phyloP scores from a whole-genome alignment of 2,888 invertebrate species.

The Nipponacmea schrenckii region DNA sequence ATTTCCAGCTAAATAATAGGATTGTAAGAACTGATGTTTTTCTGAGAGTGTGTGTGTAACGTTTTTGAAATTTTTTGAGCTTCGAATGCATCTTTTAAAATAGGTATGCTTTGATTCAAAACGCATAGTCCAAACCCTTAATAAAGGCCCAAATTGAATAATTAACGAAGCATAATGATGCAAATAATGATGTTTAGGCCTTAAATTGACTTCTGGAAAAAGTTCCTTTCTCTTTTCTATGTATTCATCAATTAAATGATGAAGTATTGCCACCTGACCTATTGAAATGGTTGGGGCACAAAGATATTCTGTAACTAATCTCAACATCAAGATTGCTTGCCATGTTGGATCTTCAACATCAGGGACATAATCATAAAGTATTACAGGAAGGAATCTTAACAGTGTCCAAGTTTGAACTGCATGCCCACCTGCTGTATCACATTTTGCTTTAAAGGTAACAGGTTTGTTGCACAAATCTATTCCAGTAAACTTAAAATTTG shows the following conservation, averaged over 20 bases:
- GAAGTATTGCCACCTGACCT: slow-evolving; percentile 2
- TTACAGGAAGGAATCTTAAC: slow-evolving; percentile 13
- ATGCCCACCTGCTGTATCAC: slow-evolving; percentile 18
- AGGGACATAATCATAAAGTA: not conserved
- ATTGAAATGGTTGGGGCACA: slow-evolving; percentile 16
- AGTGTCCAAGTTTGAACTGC: slow-evolving; percentile 24
- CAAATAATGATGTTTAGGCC: not conserved
- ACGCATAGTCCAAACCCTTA: not conserved
- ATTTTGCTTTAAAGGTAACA: not conserved
- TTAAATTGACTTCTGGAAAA: not conserved
- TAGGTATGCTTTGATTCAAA: not conserved
- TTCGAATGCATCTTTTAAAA: not conserved
- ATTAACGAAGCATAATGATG: not conserved
- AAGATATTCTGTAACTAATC: slow-evolving; percentile 13
- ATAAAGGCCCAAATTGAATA: not conserved
- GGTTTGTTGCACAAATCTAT: slow-evolving; percentile 10
- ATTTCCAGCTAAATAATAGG: not conserved
- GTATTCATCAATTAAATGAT: slow-evolving; percentile 9
- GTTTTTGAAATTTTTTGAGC: not conserved
- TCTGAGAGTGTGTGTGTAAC: not conserved
- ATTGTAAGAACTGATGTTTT: not conserved
- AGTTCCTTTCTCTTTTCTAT: not conserved
- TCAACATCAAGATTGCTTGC: slow-evolving; percentile 11
- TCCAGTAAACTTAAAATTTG: not conserved
- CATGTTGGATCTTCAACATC: slow-evolving; percentile 9